These are phyloP conservation scores for Caenorhabditis wallacei DNA, from an alignment of 2,888 invertebrate species.

Conservation along the genomic window DNA sequence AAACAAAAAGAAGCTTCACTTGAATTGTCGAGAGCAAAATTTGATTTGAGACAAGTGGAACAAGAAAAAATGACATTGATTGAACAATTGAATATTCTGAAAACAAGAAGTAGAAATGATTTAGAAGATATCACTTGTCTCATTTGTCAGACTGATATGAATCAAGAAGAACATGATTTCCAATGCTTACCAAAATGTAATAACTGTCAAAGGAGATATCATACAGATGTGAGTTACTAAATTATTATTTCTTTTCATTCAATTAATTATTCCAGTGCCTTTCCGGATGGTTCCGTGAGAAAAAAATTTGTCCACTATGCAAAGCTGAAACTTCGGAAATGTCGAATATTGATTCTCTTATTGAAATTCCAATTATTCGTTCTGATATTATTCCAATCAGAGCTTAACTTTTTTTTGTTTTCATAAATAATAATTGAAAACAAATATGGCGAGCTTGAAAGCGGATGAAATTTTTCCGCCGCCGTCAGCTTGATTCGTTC, in stretches of 20 bases:
- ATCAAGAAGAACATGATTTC: neutral
- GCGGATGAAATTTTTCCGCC: too few relatives aligned
- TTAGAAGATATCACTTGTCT: constrained; percentile 7
- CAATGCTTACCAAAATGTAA: neutral
- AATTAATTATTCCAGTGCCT: neutral
- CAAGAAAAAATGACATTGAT: neutral
- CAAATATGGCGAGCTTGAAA: too few relatives aligned
- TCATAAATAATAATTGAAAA: too few relatives aligned
- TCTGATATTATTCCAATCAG: too few relatives aligned
- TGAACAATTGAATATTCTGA: neutral
- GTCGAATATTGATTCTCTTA: neutral
- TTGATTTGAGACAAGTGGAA: neutral
- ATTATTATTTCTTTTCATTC: neutral
- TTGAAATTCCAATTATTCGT: neutral
- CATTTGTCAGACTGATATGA: neutral
- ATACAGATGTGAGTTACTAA: neutral
- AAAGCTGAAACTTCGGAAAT: neutral
- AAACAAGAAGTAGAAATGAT: neutral
- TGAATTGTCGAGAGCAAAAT: neutral
- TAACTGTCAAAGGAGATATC: neutral
- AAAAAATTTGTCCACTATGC: neutral
- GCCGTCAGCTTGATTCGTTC: too few relatives aligned
- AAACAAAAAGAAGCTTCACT: neutral
- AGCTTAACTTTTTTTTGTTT: too few relatives aligned
- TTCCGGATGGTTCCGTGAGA: neutral